Evolutionary conservation across 2,888 invertebrate species (phyloP).

Genomic region (Capitulum mitella): DNA sequence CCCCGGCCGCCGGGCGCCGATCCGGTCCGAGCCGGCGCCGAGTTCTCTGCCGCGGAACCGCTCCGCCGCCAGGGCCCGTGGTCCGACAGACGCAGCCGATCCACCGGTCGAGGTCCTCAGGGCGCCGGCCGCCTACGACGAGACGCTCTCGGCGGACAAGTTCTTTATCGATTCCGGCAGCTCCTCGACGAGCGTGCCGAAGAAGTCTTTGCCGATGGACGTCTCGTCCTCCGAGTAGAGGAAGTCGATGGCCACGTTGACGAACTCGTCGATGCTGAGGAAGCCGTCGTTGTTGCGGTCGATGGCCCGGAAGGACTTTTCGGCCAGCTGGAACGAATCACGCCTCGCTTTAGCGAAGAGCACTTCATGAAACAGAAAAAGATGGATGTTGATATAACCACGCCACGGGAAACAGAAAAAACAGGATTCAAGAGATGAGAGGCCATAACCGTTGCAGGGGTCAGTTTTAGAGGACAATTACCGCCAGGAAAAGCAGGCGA

Average conservation of each 20-base stretch:
- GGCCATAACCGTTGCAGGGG: no score
- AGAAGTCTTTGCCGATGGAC: slow-evolving; percentile 5
- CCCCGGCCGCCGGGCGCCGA: no score
- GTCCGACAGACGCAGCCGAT: no score
- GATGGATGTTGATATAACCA: background rate
- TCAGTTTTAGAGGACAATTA: no score
- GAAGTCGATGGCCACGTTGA: slow-evolving; percentile 24
- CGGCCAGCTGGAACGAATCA: background rate
- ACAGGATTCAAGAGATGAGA: background rate
- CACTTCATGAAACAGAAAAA: background rate
- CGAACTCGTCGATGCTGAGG: slow-evolving; percentile 16
- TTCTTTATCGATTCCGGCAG: background rate
- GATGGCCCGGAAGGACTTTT: background rate
- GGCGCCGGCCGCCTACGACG: no score
- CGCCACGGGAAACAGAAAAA: background rate
- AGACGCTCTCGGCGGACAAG: no score
- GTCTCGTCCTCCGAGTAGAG: slow-evolving; percentile 25
- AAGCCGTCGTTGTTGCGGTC: slow-evolving; percentile 20
- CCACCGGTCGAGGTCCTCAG: no score
- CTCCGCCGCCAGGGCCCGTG: no score
- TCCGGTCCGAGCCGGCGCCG: no score
- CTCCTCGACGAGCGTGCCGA: slow-evolving; percentile 5
- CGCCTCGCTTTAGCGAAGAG: background rate
- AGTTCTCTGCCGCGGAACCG: no score
- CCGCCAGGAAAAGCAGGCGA: no score